These are phyloP conservation scores for Piaya cayana DNA, from an alignment of 2,113 vertebrate species.

Conservation along the genomic window DNA sequence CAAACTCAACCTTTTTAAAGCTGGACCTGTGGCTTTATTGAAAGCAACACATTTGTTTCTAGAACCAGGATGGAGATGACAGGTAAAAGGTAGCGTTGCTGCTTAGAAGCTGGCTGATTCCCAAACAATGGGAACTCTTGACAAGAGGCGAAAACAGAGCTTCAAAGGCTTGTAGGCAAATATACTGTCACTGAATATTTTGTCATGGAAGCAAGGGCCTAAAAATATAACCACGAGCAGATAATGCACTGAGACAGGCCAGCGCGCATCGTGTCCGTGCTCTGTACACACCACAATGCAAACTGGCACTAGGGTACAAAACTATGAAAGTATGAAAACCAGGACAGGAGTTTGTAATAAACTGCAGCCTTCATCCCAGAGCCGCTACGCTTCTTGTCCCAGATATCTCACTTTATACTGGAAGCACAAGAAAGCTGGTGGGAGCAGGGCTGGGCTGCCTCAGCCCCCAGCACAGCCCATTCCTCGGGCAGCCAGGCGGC, in stretches of 20 bases:
- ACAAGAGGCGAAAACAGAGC: not conserved
- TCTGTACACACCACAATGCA: not conserved
- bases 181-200: slow-evolving; percentile 37
- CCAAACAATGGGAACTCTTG: not conserved
- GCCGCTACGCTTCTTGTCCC: accelerated
- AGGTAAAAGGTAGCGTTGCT: not conserved
- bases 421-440: not conserved
- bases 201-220: slow-evolving; percentile 37
- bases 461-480: not conserved
- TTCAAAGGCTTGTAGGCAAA: slow-evolving; percentile 33
- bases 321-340: not conserved
- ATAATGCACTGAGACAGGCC: slow-evolving; percentile 33
- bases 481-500: not conserved
- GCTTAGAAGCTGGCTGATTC: not conserved
- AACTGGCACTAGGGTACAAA: not conserved
- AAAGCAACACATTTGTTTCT: not conserved
- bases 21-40: not conserved
- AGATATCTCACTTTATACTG: accelerated
- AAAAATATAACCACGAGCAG: slow-evolving; percentile 13
- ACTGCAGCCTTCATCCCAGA: not conserved
- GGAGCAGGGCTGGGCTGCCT: not conserved
- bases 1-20: slow-evolving; percentile 2
- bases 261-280: slow-evolving; percentile 1
- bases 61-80: not conserved
- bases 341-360: not conserved